phyloP scores from a whole-genome alignment of 2,797 vertebrate genomes.

The Morelia viridis region DNA sequence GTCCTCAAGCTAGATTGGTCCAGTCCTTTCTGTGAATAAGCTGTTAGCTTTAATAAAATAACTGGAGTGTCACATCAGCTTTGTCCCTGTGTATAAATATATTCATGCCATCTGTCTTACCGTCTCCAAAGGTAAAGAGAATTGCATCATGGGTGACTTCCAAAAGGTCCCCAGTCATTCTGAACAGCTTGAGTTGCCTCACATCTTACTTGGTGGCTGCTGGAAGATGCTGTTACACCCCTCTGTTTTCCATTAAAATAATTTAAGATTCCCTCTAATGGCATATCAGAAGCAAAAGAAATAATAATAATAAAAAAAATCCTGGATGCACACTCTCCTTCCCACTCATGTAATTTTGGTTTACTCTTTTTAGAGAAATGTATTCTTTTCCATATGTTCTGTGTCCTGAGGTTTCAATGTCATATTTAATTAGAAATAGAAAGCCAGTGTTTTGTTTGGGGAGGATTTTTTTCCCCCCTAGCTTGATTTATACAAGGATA shows the following conservation, averaged over 20 bases:
- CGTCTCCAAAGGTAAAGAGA: conserved; percentile 68
- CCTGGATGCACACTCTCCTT: conserved; percentile 35
- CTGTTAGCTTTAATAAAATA: conserved; percentile 58
- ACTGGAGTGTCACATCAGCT: conserved; percentile 56
- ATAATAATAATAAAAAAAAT: conserved; percentile 47
- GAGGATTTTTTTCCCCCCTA: background rate
- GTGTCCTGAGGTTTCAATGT: conserved; percentile 55
- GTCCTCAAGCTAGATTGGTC: conserved; percentile 22
- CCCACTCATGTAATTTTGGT: conserved; percentile 52
- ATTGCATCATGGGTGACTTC: conserved; percentile 61
- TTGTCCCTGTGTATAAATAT: conserved; percentile 68
- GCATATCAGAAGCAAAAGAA: conserved; percentile 59
- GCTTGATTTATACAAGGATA: conserved; percentile 57
- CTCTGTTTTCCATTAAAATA: conserved; percentile 54
- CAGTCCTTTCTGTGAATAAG: conserved; percentile 54
- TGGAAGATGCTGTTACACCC: conserved; percentile 62
- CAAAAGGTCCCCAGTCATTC: conserved; percentile 70
- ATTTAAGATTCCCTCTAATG: conserved; percentile 57
- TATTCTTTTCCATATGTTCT: conserved; percentile 60
- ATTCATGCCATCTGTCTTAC: conserved; percentile 74
- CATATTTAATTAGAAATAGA: conserved; percentile 64
- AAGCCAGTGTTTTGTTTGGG: conserved; percentile 24
- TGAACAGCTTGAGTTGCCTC: conserved; percentile 72
- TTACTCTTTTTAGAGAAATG: conserved; percentile 56
- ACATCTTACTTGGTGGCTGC: conserved; percentile 61